Conservation (phyloP, 2,113 vertebrate species). For the Thymallus thymallus region DNA sequence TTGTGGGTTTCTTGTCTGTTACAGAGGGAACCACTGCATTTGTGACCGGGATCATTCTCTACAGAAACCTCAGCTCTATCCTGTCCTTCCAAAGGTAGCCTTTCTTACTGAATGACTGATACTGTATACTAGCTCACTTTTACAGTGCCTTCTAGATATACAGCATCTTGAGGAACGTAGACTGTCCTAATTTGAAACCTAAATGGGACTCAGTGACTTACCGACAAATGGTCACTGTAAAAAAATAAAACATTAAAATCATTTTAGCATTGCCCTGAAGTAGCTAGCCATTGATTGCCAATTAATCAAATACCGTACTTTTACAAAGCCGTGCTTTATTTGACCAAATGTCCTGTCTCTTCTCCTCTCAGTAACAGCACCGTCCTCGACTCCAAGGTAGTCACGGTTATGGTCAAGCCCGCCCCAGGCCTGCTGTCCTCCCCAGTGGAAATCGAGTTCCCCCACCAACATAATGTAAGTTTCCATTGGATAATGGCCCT, state of each 20-base stretch:
- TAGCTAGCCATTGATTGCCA: background rate
- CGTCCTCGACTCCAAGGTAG: conserved; percentile 91
- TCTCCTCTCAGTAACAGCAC: conserved; percentile 81
- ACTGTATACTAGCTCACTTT: background rate
- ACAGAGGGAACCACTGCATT: conserved; percentile 84
- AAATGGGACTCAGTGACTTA: background rate
- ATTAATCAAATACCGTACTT: background rate
- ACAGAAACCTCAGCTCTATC: conserved; percentile 88
- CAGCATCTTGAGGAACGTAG: background rate
- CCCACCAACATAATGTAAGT: conserved; percentile 94
- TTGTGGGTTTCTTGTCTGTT: conserved; percentile 19
- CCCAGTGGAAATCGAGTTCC: conserved; percentile 92
- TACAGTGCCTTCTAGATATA: background rate
- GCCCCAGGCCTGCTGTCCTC: conserved; percentile 80
- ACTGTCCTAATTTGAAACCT: background rate
- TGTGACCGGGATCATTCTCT: conserved; percentile 92
- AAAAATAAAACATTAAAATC: background rate
- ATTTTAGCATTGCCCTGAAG: background rate
- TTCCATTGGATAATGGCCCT: conserved; percentile 32
- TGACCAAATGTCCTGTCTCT: conserved; percentile 28
- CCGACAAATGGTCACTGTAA: background rate
- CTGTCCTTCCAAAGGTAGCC: conserved; percentile 88
- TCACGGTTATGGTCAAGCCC: conserved; percentile 92
- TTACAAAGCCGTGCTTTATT: background rate
- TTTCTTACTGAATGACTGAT: background rate